phyloP scores from a whole-genome alignment of 2,113 vertebrate species.

The Urocitellus parryii region DNA sequence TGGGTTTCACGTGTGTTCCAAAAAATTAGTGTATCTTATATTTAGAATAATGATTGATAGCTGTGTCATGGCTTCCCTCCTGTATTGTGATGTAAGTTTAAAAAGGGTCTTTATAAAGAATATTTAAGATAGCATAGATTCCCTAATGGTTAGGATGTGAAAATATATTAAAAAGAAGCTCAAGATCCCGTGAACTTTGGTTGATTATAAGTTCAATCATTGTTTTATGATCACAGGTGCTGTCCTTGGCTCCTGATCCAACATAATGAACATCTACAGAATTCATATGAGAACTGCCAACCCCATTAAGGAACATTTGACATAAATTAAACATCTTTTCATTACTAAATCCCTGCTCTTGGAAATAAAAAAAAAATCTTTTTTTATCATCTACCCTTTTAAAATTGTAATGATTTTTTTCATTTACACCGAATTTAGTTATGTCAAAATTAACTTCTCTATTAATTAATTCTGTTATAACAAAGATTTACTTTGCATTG shows the following conservation, averaged over 20 bases:
- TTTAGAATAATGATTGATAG: neutral
- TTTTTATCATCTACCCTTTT: neutral
- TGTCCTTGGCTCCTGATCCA: neutral
- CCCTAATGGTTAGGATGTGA: neutral
- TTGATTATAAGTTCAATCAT: constrained; percentile 25
- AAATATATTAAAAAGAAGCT: neutral
- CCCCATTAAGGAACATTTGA: constrained; percentile 49
- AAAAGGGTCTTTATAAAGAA: neutral
- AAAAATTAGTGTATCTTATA: neutral
- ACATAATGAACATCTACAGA: neutral
- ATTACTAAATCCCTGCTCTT: neutral
- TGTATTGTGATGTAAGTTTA: neutral
- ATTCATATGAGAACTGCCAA: constrained; percentile 34
- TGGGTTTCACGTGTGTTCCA: neutral
- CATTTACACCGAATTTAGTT: neutral
- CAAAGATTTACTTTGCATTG: constrained; percentile 2
- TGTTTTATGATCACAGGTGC: constrained; percentile 55
- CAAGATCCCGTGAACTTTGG: neutral
- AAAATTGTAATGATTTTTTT: constrained; percentile 27
- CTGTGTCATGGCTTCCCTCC: neutral
- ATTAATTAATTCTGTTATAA: constrained; percentile 35
- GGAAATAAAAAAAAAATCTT: neutral
- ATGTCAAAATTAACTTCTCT: constrained; percentile 44
- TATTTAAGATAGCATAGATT: neutral
- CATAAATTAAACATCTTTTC: constrained; percentile 34